Percentiles rank a stretch among this genome's conserved stretches.
These are phyloP conservation scores for Augochlora pura DNA, from an alignment of 1,140 invertebrate genomes.

Conservation along the genomic window DNA sequence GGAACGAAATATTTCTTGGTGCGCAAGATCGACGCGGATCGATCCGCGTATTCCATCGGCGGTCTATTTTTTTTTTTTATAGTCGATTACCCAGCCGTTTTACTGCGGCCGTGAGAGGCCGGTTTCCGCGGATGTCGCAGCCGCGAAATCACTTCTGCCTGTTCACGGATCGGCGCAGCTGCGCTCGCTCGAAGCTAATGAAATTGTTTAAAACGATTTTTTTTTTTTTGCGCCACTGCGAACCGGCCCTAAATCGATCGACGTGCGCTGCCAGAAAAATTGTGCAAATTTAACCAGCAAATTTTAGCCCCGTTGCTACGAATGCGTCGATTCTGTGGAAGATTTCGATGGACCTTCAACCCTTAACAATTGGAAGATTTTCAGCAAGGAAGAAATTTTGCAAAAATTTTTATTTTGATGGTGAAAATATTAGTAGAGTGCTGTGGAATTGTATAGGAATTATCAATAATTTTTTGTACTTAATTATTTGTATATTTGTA, in stretches of 20 bases:
- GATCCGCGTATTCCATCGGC: background rate
- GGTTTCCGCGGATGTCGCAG: background rate
- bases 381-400: no score
- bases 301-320: no score
- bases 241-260: background rate
- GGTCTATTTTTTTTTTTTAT: slow-evolving; percentile 50
- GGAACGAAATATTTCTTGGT: no score
- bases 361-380: no score
- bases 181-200: slow-evolving; percentile 23
- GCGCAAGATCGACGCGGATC: slow-evolving; percentile 3
- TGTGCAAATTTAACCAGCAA: no score
- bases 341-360: no score
- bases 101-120: background rate
- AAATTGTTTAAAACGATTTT: slow-evolving; percentile 15
- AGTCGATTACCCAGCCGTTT: slow-evolving; percentile 52
- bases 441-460: no score
- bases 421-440: no score
- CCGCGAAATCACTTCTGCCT: slow-evolving; percentile 14
- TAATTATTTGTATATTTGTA: no score
- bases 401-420: no score
- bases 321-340: no score
- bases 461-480: no score
- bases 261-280: background rate
- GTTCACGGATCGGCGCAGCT: background rate
- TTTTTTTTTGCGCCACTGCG: background rate